These are phyloP conservation scores for Mizuhopecten yessoensis DNA, from an alignment of 1,140 invertebrate species.

Conservation along the genomic window DNA sequence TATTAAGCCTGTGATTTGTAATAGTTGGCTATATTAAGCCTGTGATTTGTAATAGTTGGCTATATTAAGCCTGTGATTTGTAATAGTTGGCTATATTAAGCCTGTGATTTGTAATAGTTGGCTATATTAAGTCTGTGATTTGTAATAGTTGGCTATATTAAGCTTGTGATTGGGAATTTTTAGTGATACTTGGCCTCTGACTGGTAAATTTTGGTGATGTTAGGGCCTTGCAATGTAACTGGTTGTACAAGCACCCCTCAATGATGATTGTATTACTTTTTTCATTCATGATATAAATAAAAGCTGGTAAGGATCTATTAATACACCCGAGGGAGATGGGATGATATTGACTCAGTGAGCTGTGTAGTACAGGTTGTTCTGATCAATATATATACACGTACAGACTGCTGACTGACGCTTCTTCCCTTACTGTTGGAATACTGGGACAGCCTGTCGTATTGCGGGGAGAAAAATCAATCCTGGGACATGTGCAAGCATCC, in stretches of 20 bases:
- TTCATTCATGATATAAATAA: slow-evolving; percentile 9
- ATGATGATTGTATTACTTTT: not conserved
- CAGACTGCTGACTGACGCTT: not conserved
- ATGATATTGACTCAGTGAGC: not conserved
- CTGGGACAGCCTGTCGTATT: slow-evolving; percentile 21
- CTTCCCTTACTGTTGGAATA: slow-evolving; percentile 3
- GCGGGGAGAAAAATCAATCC: slow-evolving; percentile 16
- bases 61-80: too few species aligned
- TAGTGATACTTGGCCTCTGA: too few species aligned
- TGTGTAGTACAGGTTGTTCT: not conserved
- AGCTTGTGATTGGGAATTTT: too few species aligned
- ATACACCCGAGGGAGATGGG: not conserved
- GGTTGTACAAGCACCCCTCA: not conserved
- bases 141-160: too few species aligned
- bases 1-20: too few species aligned
- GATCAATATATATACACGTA: slow-evolving; percentile 16
- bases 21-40: too few species aligned
- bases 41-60: too few species aligned
- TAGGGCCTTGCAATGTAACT: too few species aligned
- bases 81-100: too few species aligned
- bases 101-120: too few species aligned
- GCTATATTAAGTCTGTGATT: too few species aligned
- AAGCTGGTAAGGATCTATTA: not conserved
- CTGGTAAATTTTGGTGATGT: too few species aligned
- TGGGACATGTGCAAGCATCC: not conserved